These are phyloP conservation scores for Stenolophus ochropezus DNA, from an alignment of 2,888 invertebrate genomes.

Conservation along the genomic window DNA sequence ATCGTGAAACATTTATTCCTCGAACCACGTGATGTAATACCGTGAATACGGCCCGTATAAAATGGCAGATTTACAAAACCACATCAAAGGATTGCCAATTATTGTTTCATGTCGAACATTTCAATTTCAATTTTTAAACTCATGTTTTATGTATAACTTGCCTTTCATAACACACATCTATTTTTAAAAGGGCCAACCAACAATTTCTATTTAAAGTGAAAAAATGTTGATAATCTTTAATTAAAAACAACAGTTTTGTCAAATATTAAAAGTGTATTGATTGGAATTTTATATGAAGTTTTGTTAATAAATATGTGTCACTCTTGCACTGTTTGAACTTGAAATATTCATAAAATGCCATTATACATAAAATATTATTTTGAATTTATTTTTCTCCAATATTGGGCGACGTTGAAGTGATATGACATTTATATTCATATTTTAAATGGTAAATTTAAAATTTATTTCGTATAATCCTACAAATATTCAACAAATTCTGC, in stretches of 20 bases:
- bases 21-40: slow-evolving; percentile 2
- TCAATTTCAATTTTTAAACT: slow-evolving; percentile 26
- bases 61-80: slow-evolving; percentile 23
- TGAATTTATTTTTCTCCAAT: too few species aligned
- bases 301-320: neutral
- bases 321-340: neutral
- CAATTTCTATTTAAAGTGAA: neutral
- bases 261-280: neutral
- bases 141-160: slow-evolving; percentile 22
- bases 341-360: neutral
- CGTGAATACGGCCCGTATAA: slow-evolving; percentile 13
- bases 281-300: neutral
- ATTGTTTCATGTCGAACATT: slow-evolving; percentile 31
- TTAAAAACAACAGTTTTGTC: neutral
- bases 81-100: slow-evolving; percentile 21
- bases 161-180: slow-evolving; percentile 5
- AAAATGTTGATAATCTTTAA: neutral
- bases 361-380: neutral
- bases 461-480: too few species aligned
- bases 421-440: too few species aligned
- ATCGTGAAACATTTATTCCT: slow-evolving; percentile 13
- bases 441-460: too few species aligned
- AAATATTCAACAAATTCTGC: too few species aligned
- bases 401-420: too few species aligned
- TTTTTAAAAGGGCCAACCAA: neutral